A percentile compares a stretch with the other conserved stretches of the same genome.
These are phyloP conservation scores for Listrodromus nycthemerus DNA, from an alignment of 2,888 invertebrate species.

Conservation along the genomic window DNA sequence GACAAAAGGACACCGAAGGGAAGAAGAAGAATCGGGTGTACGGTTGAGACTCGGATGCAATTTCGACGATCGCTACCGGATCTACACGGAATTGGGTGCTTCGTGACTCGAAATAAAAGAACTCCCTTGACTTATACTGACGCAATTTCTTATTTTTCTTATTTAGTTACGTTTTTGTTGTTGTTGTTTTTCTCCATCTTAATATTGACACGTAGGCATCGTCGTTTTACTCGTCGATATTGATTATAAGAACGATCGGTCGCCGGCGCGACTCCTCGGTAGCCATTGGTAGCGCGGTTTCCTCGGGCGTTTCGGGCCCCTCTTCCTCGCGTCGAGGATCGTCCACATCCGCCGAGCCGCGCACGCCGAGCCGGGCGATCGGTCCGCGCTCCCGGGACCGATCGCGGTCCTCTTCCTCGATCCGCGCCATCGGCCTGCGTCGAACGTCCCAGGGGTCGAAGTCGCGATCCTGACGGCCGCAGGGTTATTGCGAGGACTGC, in stretches of 20 bases:
- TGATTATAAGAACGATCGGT: slow-evolving; percentile 69
- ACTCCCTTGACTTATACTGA: slow-evolving; percentile 58
- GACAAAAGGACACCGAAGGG: too few relatives aligned
- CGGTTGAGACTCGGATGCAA: too few relatives aligned
- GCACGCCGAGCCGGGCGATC: too few relatives aligned
- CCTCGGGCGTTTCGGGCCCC: not conserved
- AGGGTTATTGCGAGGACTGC: slow-evolving; percentile 82
- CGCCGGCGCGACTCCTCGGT: slow-evolving; percentile 59
- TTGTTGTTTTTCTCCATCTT: slow-evolving; percentile 35
- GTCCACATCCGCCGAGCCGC: not conserved
- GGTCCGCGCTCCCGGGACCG: not conserved
- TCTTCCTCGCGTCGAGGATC: not conserved
- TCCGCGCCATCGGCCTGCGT: slow-evolving; percentile 6
- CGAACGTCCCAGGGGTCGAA: slow-evolving; percentile 39
- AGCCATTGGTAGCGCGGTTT: slow-evolving; percentile 3
- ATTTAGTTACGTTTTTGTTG: not conserved
- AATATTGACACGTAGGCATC: slow-evolving; percentile 69
- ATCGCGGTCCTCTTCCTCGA: slow-evolving; percentile 10
- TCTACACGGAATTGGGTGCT: not conserved
- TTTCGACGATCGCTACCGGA: not conserved
- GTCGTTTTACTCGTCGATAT: slow-evolving; percentile 69
- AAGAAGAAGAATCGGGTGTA: too few relatives aligned
- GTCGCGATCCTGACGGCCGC: slow-evolving; percentile 56
- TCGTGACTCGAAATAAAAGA: slow-evolving; percentile 25
- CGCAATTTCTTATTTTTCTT: slow-evolving; percentile 61